Evolutionary conservation across 2,113 vertebrate genomes (phyloP), one percentile per base, ranked within the genome.

Genomic region (Erythrocercus mccallii): DNA sequence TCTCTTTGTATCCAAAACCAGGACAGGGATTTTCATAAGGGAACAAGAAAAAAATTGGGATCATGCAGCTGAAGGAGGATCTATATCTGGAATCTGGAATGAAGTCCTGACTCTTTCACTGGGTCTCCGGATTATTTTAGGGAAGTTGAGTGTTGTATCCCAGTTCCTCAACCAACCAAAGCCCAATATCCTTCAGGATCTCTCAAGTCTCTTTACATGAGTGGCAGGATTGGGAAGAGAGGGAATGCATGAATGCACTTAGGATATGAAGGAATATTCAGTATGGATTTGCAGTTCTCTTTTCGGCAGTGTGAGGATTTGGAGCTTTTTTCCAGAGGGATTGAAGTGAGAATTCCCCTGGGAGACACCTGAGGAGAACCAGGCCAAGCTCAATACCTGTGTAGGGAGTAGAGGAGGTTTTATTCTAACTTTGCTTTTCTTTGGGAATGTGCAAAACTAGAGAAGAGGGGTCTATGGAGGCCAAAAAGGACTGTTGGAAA

Each of bases 231-330:
- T 85, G n/a, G 22, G 54, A 62, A 64, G 48, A 64, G 30, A 31
- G 13, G 5, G 30, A 16, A 2, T 8, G 7, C 4, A 33, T 7
- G 25, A 16, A 2, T 8, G 7, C 4, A 33, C 8, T 35, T 33
- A 47, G 22, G 31, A 47, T 71, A 51, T 13, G 5, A 87, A 78
- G 35, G 53, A 68, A 53, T 53, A 44, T 44, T 69, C 28, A 5
- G 33, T 9, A 21, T 0, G 7, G 40, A 28, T 80, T 74, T 72
- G 27, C 2, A 58, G 4, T 60, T 68, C 11, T 5, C 4, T 45
- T 33, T 78, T 74, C 78, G 66, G 25, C 38, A 38, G 9, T 9
- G 4, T 7, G 18, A 69, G 6, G 28, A n/a, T 22, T 40, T 27
- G 53, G 38, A 58, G 3, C 31, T n/a, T 61, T n/a, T 61, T n/a